Percentiles rank a stretch among this genome's conserved stretches.
Evolutionary conservation across 2,888 invertebrate species (phyloP).

Genomic region (Ennomos erosarius): DNA sequence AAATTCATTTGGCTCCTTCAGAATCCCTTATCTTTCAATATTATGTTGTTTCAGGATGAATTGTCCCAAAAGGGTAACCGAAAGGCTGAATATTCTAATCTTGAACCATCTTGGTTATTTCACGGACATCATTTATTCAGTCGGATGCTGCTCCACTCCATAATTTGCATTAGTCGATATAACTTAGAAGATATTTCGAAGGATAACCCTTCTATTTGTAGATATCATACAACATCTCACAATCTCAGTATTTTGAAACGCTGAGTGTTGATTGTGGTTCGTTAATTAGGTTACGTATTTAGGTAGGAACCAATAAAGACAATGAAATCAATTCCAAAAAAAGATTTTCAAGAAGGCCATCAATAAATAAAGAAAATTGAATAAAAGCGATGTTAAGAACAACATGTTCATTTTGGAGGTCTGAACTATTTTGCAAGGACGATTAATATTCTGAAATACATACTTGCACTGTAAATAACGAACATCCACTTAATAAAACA

Average conservation of each 20-base stretch:
- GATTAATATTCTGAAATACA: constrained; percentile 68
- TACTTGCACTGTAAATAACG: constrained; percentile 37
- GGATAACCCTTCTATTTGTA: too few species aligned
- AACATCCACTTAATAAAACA: background rate
- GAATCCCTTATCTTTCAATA: constrained; percentile 53
- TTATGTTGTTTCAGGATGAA: constrained; percentile 67
- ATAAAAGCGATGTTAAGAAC: constrained; percentile 59
- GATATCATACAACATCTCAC: too few species aligned
- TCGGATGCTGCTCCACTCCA: constrained; percentile 31
- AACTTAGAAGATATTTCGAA: too few species aligned
- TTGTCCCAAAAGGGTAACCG: constrained; percentile 52
- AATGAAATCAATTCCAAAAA: too few species aligned
- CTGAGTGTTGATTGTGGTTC: too few species aligned
- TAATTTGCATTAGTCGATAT: constrained; percentile 35
- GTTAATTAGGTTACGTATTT: too few species aligned
- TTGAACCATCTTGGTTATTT: constrained; percentile 37
- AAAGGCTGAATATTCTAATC: constrained; percentile 51
- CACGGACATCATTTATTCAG: constrained; percentile 37
- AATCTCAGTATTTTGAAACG: too few species aligned
- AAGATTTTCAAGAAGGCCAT: too few species aligned
- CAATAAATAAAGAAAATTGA: constrained; percentile 50
- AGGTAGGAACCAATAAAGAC: too few species aligned
- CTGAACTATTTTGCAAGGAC: constrained; percentile 68
- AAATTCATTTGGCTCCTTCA: constrained; percentile 48
- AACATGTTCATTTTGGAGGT: constrained; percentile 72